Evolutionary conservation across 2,797 vertebrate species (phyloP).

Genomic region (Brachyrhaphis roseni): DNA sequence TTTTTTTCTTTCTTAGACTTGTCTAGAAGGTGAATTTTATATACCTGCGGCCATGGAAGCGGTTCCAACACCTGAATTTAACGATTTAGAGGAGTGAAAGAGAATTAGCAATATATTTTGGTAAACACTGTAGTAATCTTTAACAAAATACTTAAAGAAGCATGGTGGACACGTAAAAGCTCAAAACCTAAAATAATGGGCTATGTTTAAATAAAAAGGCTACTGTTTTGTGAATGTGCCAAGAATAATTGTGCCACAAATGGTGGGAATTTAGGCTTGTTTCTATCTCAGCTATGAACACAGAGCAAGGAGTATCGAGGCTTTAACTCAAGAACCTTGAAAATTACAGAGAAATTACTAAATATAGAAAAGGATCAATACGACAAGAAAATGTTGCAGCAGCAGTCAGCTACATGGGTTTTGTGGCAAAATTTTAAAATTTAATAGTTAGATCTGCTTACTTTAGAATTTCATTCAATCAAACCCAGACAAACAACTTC

Average conservation of each 20-base stretch:
- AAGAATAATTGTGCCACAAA: background rate
- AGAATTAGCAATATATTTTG: background rate
- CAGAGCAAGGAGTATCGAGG: background rate
- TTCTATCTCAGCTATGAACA: background rate
- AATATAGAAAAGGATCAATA: constrained; percentile 9
- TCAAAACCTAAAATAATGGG: background rate
- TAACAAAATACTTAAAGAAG: no score
- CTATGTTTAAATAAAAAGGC: background rate
- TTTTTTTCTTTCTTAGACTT: constrained; percentile 7
- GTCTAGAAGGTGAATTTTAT: background rate
- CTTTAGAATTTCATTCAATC: background rate
- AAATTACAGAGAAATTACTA: background rate
- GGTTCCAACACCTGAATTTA: background rate
- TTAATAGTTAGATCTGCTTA: background rate
- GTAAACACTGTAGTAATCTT: no score
- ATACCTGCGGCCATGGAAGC: background rate
- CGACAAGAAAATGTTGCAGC: background rate
- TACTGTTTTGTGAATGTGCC: background rate
- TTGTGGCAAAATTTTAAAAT: background rate
- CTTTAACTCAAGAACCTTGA: background rate
- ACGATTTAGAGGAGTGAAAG: background rate
- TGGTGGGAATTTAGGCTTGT: background rate
- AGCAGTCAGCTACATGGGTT: background rate
- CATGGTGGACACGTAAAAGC: no score
- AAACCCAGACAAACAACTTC: background rate